Evolutionary conservation across 1,140 invertebrate species (phyloP), one percentile per base, ranked within the genome.

Genomic region (Ostrea edulis): DNA sequence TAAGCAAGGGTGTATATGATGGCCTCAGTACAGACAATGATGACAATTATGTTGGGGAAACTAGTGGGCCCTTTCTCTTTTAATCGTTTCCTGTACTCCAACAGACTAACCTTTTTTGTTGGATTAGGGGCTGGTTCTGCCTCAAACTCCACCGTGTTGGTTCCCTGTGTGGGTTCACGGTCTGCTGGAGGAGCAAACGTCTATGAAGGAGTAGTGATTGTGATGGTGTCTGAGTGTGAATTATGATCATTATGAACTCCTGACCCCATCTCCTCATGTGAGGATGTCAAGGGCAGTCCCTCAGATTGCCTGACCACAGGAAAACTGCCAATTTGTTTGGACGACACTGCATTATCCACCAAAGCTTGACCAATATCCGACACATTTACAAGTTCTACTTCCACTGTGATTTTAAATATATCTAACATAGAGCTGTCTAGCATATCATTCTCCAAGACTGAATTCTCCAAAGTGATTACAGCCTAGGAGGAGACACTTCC

Each of bases 61-160:
- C 55, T 83, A 53, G 82, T 55, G 71, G 86, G 81, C n/a, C 81
- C 86, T 84, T 93, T 93, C 52, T 92, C 92, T 85, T 93, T 93
- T 81, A 92, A 96, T 25, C 97, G 95, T 92, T 97, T 96, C 25
- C 97, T 95, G 92, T 97, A 97, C 90, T 97, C 97, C 14, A 96
- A 96, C 92, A 97, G 96, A 11, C 97, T 97, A 12, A 97, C 95
- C 97, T 97, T 94, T 90, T 96, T 96, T 62, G 95, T 87, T 35
- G 93, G 35, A 44, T 44, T 44, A 44, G 35, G 92, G 83, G 90
- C 93, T 85, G 87, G 82, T 29, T 51, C 77, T 85, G 90, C 68
- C 55, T 84, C 90, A 94, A 54, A 52, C 55, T 83, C 51, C 55
- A 86, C 81, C 0, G 22, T 71, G 68, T 25, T 71, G 68, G 68